Percentiles rank a stretch among this genome's conserved stretches.
Evolutionary conservation across 1,140 invertebrate species (phyloP).

Genomic region (Homalodisca vitripennis): DNA sequence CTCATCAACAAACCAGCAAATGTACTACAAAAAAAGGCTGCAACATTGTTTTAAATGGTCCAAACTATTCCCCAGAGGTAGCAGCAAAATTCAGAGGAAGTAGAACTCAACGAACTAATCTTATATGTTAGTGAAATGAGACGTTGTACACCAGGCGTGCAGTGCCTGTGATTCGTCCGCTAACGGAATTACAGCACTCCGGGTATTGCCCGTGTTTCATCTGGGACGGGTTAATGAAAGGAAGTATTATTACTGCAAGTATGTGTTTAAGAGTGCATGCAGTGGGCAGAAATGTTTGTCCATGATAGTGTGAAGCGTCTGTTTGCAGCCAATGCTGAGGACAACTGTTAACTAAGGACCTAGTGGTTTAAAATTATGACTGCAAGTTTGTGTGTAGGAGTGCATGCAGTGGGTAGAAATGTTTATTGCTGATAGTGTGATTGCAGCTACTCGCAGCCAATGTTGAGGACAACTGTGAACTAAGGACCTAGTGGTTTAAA

Average conservation of each 20-base stretch:
- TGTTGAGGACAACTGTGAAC: conserved; percentile 46
- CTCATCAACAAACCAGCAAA: too few relatives aligned
- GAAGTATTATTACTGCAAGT: background rate
- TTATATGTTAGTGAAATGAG: background rate
- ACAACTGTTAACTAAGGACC: background rate
- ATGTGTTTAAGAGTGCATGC: conserved; percentile 62
- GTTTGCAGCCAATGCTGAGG: conserved; percentile 14
- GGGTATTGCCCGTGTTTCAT: background rate
- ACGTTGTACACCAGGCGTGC: background rate
- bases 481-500: conserved; percentile 61
- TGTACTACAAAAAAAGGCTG: too few relatives aligned
- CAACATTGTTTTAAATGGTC: too few relatives aligned
- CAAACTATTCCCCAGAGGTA: too few relatives aligned
- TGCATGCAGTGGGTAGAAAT: conserved; percentile 3
- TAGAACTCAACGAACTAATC: background rate
- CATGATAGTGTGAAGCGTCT: conserved; percentile 50
- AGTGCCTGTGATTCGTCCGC: too few relatives aligned
- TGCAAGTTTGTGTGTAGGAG: background rate
- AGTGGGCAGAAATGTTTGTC: conserved; percentile 72
- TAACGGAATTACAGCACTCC: too few relatives aligned
- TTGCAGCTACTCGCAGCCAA: conserved; percentile 37
- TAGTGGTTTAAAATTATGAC: too few relatives aligned
- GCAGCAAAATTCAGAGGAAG: too few relatives aligned
- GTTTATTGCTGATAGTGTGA: conserved; percentile 27
- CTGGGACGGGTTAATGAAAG: background rate